A percentile compares a stretch with the other conserved stretches of the same genome.
These are phyloP conservation scores for Coelopa pilipes DNA, from an alignment of 2,888 invertebrate species.

Conservation along the genomic window DNA sequence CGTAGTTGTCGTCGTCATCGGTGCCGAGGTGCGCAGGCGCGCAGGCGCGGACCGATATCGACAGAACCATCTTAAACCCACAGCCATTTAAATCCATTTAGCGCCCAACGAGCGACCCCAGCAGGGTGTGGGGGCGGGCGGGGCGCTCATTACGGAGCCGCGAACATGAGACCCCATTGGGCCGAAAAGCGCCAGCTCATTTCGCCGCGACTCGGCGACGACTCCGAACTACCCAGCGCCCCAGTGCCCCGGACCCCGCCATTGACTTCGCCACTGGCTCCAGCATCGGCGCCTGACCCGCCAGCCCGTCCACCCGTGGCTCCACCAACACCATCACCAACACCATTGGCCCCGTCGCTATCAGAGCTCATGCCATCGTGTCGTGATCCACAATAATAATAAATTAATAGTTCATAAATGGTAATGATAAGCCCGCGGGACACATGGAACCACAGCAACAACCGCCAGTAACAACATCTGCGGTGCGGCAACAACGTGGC, in stretches of 20 bases:
- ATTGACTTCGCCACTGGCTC: not conserved
- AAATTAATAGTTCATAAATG: slow-evolving; percentile 44
- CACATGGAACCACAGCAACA: slow-evolving; percentile 1
- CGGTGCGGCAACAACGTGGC: too few species aligned
- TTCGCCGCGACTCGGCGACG: too few species aligned
- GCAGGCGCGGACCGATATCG: too few species aligned
- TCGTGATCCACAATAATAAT: slow-evolving; percentile 42
- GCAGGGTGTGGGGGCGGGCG: not conserved
- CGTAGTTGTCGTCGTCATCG: too few species aligned
- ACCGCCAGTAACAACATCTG: too few species aligned
- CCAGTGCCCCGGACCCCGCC: not conserved
- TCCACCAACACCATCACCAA: too few species aligned
- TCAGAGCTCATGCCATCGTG: slow-evolving; percentile 36
- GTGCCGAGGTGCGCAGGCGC: too few species aligned
- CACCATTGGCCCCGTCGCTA: not conserved
- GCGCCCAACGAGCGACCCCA: not conserved
- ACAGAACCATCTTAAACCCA: too few species aligned
- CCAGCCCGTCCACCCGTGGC: not conserved
- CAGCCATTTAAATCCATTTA: slow-evolving; percentile 11
- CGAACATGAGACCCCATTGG: too few species aligned
- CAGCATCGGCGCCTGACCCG: not conserved
- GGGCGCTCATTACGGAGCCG: too few species aligned
- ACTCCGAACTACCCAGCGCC: too few species aligned
- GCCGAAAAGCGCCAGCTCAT: too few species aligned
- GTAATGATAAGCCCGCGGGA: slow-evolving; percentile 41